phyloP scores from a whole-genome alignment of 2,888 invertebrate genomes.

The Balanococcus diminutus region DNA sequence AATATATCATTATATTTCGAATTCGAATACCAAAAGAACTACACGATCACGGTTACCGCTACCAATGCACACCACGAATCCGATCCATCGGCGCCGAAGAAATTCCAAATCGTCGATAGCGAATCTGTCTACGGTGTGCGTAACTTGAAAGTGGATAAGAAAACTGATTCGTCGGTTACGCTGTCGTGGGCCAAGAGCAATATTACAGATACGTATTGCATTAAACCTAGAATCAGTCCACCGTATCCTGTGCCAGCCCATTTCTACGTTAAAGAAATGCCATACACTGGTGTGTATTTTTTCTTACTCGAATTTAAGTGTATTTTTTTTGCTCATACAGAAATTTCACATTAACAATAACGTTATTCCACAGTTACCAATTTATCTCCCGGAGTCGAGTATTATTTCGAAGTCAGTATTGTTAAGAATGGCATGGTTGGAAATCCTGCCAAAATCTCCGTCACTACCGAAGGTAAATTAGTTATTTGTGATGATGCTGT shows the following conservation, averaged over 20 bases:
- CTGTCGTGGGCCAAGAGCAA: conserved; percentile 66
- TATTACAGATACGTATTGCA: neutral
- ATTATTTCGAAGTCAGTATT: conserved; percentile 70
- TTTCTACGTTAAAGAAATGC: neutral
- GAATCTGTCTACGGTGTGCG: conserved; percentile 69
- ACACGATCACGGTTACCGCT: conserved; percentile 78
- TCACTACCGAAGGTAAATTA: conserved; percentile 58
- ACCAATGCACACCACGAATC: conserved; percentile 70
- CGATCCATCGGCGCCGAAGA: conserved; percentile 66
- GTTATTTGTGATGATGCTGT: neutral
- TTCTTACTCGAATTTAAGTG: neutral
- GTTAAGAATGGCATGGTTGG: conserved; percentile 68
- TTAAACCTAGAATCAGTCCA: neutral
- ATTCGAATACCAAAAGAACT: conserved; percentile 63
- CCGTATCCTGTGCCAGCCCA: neutral
- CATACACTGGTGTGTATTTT: neutral
- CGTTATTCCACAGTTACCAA: conserved; percentile 63
- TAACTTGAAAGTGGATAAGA: conserved; percentile 65
- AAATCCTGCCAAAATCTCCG: conserved; percentile 58
- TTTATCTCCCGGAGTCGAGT: conserved; percentile 66
- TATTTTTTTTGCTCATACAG: too few species aligned
- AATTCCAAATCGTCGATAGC: conserved; percentile 70
- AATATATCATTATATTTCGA: neutral
- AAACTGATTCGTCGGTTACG: conserved; percentile 65
- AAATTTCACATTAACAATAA: too few species aligned